phyloP scores from a whole-genome alignment of 2,888 invertebrate species.

The Abrostola triplasia region DNA sequence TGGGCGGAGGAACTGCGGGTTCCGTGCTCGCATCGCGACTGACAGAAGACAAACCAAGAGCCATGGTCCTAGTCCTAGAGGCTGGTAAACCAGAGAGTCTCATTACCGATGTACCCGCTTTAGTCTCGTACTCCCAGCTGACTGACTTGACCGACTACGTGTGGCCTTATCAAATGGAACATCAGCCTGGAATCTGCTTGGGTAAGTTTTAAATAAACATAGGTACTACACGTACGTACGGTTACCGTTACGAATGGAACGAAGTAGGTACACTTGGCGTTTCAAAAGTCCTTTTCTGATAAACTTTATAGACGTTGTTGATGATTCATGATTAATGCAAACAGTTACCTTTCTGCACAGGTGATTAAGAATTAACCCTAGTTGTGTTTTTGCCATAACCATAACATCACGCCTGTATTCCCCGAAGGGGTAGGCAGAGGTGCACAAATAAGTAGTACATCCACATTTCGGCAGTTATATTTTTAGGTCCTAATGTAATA shows the following conservation, averaged over 20 bases:
- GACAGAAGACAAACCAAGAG: slow-evolving; percentile 87
- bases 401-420: too few species aligned
- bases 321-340: too few species aligned
- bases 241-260: too few species aligned
- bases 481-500: too few species aligned
- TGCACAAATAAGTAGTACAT: too few species aligned
- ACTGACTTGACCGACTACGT: slow-evolving; percentile 89
- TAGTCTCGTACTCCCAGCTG: slow-evolving; percentile 88
- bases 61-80: slow-evolving; percentile 90
- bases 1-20: slow-evolving; percentile 92
- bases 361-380: not conserved
- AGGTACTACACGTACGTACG: not conserved
- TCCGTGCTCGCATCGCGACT: slow-evolving; percentile 91
- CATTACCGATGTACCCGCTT: slow-evolving; percentile 87
- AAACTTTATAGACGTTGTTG: too few species aligned
- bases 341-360: too few species aligned
- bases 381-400: too few species aligned
- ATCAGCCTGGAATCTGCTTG: slow-evolving; percentile 87
- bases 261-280: too few species aligned
- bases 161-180: slow-evolving; percentile 90
- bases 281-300: too few species aligned
- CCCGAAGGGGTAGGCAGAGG: too few species aligned
- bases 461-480: too few species aligned
- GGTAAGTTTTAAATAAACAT: slow-evolving; percentile 63
- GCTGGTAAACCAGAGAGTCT: slow-evolving; percentile 86